Conservation (phyloP, 2,797 vertebrate species). For the Ambastaia sidthimunki region DNA sequence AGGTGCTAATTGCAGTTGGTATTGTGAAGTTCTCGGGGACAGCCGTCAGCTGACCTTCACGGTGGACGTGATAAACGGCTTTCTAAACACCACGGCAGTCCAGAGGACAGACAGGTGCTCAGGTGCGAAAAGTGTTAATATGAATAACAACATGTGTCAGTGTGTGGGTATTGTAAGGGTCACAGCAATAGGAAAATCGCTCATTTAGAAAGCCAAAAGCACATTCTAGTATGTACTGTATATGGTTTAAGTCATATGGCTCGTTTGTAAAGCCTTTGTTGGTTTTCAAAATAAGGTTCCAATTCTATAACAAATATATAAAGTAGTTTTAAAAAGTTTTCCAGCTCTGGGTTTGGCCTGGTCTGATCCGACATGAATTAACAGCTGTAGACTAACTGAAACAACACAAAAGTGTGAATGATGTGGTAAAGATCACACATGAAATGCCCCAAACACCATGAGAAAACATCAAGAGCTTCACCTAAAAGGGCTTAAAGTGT, state of each 20-base stretch:
- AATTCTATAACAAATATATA: constrained; percentile 5
- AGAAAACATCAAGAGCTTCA: background rate
- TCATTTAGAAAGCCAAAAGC: background rate
- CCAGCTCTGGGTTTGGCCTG: constrained; percentile 1
- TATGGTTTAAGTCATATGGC: too few species aligned
- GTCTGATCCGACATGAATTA: constrained; percentile 1
- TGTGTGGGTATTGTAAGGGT: background rate
- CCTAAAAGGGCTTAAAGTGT: background rate
- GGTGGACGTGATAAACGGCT: constrained; percentile 63
- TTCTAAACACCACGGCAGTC: constrained; percentile 61
- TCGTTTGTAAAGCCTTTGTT: background rate
- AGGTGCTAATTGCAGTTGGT: constrained; percentile 86
- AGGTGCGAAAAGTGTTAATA: constrained; percentile 46
- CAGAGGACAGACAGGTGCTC: constrained; percentile 50
- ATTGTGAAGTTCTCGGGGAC: constrained; percentile 74
- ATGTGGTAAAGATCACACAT: constrained; percentile 57
- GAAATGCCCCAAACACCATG: background rate
- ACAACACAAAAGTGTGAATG: constrained; percentile 4
- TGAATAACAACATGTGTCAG: constrained; percentile 40
- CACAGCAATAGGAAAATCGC: too few species aligned
- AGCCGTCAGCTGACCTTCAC: constrained; percentile 70
- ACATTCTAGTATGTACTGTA: background rate
- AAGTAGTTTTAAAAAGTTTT: background rate
- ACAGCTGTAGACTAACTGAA: constrained; percentile 29
- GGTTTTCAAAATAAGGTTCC: background rate